Conservation (phyloP, 2,113 vertebrate species). For the Myxocyprinus asiaticus region DNA sequence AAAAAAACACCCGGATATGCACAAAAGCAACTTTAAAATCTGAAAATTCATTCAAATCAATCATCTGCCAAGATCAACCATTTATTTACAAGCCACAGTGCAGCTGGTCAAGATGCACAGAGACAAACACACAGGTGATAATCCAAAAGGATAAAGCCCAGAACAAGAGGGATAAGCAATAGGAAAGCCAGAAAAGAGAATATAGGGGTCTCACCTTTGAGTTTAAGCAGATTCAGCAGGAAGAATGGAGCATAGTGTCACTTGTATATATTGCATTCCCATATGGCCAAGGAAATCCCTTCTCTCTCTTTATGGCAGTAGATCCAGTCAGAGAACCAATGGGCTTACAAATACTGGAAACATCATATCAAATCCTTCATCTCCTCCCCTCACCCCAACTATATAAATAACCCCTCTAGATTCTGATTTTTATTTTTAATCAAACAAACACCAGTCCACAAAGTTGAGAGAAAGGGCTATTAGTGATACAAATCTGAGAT, state of each 20-base stretch:
- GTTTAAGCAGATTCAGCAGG: conserved; percentile 49
- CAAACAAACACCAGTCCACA: conserved; percentile 17
- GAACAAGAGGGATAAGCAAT: conserved; percentile 11
- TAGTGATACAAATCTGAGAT: no score
- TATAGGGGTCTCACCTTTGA: conserved; percentile 56
- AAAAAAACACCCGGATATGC: not conserved
- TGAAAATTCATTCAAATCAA: not conserved
- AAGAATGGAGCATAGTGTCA: conserved; percentile 51
- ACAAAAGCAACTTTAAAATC: not conserved
- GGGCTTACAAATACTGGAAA: conserved; percentile 69
- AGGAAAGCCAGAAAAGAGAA: not conserved
- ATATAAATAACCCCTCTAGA: conserved; percentile 70
- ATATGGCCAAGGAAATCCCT: conserved; percentile 75
- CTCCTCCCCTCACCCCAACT: conserved; percentile 53
- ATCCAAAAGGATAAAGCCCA: conserved; percentile 33
- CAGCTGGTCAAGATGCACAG: not conserved
- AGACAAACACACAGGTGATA: conserved; percentile 14
- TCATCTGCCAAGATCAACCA: not conserved
- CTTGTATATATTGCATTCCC: conserved; percentile 87
- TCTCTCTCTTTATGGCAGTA: conserved; percentile 90
- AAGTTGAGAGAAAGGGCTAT: not conserved
- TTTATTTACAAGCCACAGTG: not conserved
- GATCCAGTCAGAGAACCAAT: conserved; percentile 85
- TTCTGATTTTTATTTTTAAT: conserved; percentile 41
- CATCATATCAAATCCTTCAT: conserved; percentile 59